Evolutionary conservation across 2,113 vertebrate genomes (phyloP), one percentile per base, ranked within the genome.

Genomic region (Platysternon megacephalum): DNA sequence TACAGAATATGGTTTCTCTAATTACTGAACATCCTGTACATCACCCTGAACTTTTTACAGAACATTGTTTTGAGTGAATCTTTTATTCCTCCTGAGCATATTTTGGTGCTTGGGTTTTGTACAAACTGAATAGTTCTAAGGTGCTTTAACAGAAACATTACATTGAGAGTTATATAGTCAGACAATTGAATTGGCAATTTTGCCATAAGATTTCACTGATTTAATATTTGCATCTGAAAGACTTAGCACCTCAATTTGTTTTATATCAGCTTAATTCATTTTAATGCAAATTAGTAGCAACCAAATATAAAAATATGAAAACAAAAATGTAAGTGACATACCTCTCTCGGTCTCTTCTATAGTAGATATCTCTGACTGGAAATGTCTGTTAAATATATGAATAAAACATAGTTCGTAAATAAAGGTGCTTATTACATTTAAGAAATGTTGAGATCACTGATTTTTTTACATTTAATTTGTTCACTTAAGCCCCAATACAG

Each of bases 381-480:
- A 2, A 26, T 14, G 0, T 42, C 97, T 98, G 95, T 94, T 82
- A 29, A 95, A 97, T 95, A 72, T 11, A 79, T 3, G 97, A 93
- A 93, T 79, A 17, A 65, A 83, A 93, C 55, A 87, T 81, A 32
- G 56, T 42, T 61, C 35, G 39, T 95, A 44, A 95, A 42, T 88
- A 65, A 5, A 19, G n/a, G 3, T 11, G 1, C 8, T 4, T 61
- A 28, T 84, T 11, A 29, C 7, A 22, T 4, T 52, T 78, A 85
- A 61, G 48, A 82, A 90, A 42, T 52, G 29, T 84, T 17, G 32
- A 35, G 29, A n/a, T 51, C 32, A 80, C 32, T 2, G 0, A 46
- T 68, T 78, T 58, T 68, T 35, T 2, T 49, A 13, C 2, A 1
- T 72, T 95, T 79, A 35, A 49, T 91, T n/a, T 46, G 48, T 51